Evolutionary conservation across 2,113 vertebrate genomes (phyloP).

Genomic region (Ceyx cyanopectus): DNA sequence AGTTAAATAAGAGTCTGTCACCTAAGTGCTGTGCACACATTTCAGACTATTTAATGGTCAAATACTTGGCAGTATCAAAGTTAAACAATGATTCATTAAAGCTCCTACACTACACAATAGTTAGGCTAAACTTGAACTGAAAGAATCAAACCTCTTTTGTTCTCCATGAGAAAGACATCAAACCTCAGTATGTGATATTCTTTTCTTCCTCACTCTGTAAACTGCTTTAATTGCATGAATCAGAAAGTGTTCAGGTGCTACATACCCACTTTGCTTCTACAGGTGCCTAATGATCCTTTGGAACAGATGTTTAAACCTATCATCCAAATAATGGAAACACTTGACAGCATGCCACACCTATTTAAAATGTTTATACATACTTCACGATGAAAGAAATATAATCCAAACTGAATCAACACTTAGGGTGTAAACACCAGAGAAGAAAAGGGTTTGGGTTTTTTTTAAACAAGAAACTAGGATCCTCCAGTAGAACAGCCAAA

Average conservation of each 20-base stretch:
- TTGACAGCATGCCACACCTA: conserved; percentile 78
- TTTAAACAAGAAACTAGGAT: neutral
- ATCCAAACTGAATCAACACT: conserved; percentile 31
- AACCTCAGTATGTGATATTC: conserved; percentile 83
- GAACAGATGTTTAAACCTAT: conserved; percentile 55
- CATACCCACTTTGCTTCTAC: conserved; percentile 75
- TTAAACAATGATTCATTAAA: conserved; percentile 95
- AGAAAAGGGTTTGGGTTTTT: neutral
- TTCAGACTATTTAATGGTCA: conserved; percentile 84
- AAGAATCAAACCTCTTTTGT: conserved; percentile 90
- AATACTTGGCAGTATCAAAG: conserved; percentile 86
- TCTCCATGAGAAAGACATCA: conserved; percentile 85
- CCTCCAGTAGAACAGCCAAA: neutral
- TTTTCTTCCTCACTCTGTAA: conserved; percentile 81
- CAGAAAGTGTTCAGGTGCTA: conserved; percentile 85
- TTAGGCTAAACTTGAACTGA: conserved; percentile 82
- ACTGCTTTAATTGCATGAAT: conserved; percentile 84
- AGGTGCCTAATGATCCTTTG: conserved; percentile 78
- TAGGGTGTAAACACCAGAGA: neutral
- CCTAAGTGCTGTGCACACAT: conserved; percentile 79
- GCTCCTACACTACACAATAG: conserved; percentile 85
- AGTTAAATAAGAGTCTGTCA: conserved; percentile 80
- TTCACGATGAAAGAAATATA: conserved; percentile 37
- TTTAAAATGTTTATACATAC: conserved; percentile 67
- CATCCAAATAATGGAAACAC: conserved; percentile 73